Conservation (phyloP, 2,797 vertebrate species). For the Brachymystax lenok region DNA sequence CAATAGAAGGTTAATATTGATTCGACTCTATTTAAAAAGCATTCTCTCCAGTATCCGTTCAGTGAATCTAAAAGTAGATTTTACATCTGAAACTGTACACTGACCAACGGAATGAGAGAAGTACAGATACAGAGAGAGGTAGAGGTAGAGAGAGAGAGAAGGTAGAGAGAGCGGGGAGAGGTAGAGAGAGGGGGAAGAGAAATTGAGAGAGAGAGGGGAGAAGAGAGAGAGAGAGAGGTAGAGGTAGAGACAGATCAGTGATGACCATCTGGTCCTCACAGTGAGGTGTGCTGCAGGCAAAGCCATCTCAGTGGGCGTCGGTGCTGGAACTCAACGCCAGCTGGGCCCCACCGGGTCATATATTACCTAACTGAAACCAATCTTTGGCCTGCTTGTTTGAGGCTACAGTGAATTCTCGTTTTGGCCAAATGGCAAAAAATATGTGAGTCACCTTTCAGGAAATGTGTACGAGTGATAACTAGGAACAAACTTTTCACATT, state of each 20-base stretch:
- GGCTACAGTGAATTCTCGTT: too few relatives aligned
- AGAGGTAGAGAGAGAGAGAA: neutral
- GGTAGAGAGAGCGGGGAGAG: too few relatives aligned
- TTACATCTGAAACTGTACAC: neutral
- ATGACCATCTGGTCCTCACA: neutral
- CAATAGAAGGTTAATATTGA: too few relatives aligned
- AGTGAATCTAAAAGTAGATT: neutral
- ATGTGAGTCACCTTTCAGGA: too few relatives aligned
- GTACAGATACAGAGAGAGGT: neutral
- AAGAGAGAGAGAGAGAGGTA: neutral
- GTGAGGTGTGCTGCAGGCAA: conserved; percentile 9
- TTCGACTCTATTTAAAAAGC: too few relatives aligned
- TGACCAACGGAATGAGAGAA: neutral
- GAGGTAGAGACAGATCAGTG: neutral
- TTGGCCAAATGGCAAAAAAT: too few relatives aligned
- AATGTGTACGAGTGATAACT: neutral
- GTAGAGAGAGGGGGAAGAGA: too few relatives aligned
- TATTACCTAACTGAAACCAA: neutral
- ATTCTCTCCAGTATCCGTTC: too few relatives aligned
- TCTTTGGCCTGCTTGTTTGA: neutral
- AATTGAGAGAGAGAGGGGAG: too few relatives aligned
- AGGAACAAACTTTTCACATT: neutral
- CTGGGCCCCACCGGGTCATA: neutral
- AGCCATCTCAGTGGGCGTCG: neutral
- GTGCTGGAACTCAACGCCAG: neutral